Evolutionary conservation across 2,888 invertebrate genomes (phyloP).

Genomic region (Anaspis maculata): DNA sequence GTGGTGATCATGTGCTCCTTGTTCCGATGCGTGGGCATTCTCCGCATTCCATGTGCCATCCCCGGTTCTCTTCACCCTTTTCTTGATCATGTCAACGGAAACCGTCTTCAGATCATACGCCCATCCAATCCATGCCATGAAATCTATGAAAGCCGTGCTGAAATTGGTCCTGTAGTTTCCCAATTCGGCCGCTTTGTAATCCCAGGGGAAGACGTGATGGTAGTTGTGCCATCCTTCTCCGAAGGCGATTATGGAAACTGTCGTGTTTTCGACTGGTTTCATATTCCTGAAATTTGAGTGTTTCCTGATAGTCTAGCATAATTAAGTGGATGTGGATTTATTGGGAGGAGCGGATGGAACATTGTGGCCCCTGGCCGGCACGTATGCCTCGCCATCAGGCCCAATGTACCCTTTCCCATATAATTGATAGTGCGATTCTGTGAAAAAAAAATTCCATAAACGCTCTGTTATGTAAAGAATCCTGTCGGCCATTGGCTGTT

Average conservation of each 20-base stretch:
- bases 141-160: constrained; percentile 69
- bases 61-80: constrained; percentile 49
- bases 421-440: no score
- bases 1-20: constrained; percentile 1
- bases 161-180: constrained; percentile 66
- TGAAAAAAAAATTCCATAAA: no score
- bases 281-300: constrained; percentile 8
- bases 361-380: no score
- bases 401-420: no score
- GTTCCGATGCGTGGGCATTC: background rate
- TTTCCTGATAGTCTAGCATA: no score
- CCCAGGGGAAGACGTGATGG: constrained; percentile 90
- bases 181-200: constrained; percentile 80
- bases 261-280: constrained; percentile 4
- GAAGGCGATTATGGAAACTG: constrained; percentile 62
- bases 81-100: constrained; percentile 58
- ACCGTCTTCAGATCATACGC: constrained; percentile 82
- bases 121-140: constrained; percentile 75
- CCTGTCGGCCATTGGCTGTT: no score
- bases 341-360: no score
- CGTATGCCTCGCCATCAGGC: no score
- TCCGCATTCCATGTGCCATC: constrained; percentile 16
- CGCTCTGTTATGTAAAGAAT: no score
- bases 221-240: constrained; percentile 94
- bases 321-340: no score